Base-by-base conservation (phyloP, 2,888 invertebrate genomes). In the Nycteola revayana region DNA sequence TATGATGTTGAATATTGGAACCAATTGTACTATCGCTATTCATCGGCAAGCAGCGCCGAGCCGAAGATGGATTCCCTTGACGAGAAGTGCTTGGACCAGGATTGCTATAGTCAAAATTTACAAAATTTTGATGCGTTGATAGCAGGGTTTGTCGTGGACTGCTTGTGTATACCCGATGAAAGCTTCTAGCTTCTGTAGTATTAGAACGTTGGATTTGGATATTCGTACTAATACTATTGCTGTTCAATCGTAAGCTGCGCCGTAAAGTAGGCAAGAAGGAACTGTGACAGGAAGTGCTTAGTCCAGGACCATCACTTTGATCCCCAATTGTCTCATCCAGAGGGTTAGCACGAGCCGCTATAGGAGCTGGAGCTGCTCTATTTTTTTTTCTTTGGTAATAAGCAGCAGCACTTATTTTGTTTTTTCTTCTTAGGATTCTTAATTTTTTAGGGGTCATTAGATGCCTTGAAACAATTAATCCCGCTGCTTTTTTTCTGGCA, bases 321-420 rank as follows among this genome's bases (percentile, higher is more conserved):
- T 31, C 25, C 31, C 31, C 31, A 31, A 31, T 31, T 31, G 25
- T 31, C 31, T 25, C 31, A 31, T 30, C 30, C 30, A 30, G 30
- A 30, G 25, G 18, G 31, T 25, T 25, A 31, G 31, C 31, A 31
- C 25, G 31, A 31, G 17, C 31, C 31, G 25, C 31, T 31, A 31
- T 25, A 31, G 18, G 33, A 28, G 27, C 27, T 14, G 27, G 17
- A 21, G 9, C 21, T 33, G 14, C 9, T 36, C 7, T 32, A 18
- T 30, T 42, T 30, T 32, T 33, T 23, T 25, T 27, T n/a, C n/a
- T n/a, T n/a, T n/a, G n/a, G 28, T 37, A 42, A 34, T 24, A 37
- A 30, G 37, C 37, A 28, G 11, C 26, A 9, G 33, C 32, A 33
- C 36, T 37, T 21, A 21, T 31, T 10, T 18, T 20, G 33, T 42